These are phyloP conservation scores for Bacillus rossius DNA, from an alignment of 1,140 invertebrate species.

Conservation along the genomic window DNA sequence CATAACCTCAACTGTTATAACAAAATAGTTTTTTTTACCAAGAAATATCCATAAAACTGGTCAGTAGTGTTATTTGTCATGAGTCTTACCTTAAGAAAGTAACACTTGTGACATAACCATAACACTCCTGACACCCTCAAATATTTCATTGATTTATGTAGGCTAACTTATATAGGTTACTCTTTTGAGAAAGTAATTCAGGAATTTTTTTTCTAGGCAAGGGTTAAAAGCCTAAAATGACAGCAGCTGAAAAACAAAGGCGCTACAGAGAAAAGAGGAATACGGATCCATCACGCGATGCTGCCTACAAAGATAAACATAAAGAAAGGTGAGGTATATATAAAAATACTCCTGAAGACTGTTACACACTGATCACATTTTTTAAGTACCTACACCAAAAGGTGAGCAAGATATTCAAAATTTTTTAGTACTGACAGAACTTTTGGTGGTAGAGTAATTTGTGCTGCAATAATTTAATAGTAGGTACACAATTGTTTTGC, in stretches of 20 bases:
- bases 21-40: no score
- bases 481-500: no score
- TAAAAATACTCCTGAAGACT: no score
- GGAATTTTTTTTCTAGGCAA: background rate
- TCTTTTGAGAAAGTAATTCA: background rate
- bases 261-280: background rate
- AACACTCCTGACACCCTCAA: background rate
- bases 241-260: background rate
- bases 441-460: background rate
- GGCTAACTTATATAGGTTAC: background rate
- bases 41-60: background rate
- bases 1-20: no score
- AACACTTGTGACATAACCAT: background rate
- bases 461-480: background rate
- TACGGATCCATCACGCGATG: background rate
- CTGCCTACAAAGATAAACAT: conserved; percentile 1
- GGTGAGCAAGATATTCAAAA: no score
- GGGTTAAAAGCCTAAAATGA: background rate
- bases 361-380: no score
- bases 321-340: background rate
- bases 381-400: no score
- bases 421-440: background rate
- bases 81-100: background rate
- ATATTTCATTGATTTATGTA: background rate
- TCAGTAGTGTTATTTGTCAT: conserved; percentile 1